Conservation (phyloP, 2,113 vertebrate species). For the Meriones unguiculatus region DNA sequence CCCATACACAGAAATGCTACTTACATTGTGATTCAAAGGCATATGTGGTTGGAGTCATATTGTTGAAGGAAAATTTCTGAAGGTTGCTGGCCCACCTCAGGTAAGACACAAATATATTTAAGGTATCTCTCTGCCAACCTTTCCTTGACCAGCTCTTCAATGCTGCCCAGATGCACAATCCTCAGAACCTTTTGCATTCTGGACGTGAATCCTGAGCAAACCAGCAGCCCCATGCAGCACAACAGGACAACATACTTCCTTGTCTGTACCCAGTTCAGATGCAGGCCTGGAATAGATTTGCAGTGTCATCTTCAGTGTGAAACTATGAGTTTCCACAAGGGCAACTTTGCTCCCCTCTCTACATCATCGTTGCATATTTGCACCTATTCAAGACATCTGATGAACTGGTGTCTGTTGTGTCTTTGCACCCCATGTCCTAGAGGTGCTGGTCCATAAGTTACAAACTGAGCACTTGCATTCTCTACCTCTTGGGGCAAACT, state of each 20-base stretch:
- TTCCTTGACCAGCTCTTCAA: fast-evolving
- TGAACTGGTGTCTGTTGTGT: too few species aligned
- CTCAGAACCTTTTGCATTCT: neutral
- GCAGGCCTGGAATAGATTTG: neutral
- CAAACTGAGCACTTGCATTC: neutral
- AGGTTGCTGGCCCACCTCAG: neutral
- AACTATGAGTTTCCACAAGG: neutral
- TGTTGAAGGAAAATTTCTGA: neutral
- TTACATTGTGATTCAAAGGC: neutral
- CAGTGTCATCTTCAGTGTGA: neutral
- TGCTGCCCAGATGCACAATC: neutral
- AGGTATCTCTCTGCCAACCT: neutral
- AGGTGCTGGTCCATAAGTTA: neutral
- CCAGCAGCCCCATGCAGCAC: neutral
- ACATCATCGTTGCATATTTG: neutral
- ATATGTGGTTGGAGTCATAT: neutral
- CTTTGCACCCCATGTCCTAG: neutral
- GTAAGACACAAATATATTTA: neutral
- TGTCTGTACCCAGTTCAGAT: neutral
- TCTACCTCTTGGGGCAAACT: too few species aligned
- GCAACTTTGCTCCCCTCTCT: neutral
- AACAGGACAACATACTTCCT: neutral
- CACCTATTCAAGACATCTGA: neutral
- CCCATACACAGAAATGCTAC: neutral
- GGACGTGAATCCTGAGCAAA: neutral